Percentiles rank a stretch among this genome's conserved stretches.
These are phyloP conservation scores for Phoenicopterus ruber DNA, from an alignment of 2,113 vertebrate species.

Conservation along the genomic window DNA sequence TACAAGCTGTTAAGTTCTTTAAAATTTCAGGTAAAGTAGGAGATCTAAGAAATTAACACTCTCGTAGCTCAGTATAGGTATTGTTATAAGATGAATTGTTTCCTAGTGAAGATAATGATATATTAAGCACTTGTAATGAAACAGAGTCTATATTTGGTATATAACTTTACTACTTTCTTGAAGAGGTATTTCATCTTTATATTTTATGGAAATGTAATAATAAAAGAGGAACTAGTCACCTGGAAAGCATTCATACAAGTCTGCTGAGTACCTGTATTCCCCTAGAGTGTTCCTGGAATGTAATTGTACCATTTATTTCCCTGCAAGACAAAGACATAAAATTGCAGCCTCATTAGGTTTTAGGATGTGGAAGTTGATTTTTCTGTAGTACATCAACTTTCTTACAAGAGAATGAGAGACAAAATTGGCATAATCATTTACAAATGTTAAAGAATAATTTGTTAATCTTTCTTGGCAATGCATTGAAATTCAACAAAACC, in stretches of 20 bases:
- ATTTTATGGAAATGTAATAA: not conserved
- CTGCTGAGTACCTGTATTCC: not conserved
- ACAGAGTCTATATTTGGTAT: not conserved
- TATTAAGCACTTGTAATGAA: not conserved
- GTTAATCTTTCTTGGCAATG: not conserved
- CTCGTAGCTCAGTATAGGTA: not conserved
- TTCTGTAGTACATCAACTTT: not conserved
- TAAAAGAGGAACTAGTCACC: not conserved
- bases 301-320: constrained; percentile 20
- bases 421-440: not conserved
- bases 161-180: not conserved
- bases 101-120: not conserved
- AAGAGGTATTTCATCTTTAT: not conserved
- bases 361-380: not conserved
- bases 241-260: not conserved
- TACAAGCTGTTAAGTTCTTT: not conserved
- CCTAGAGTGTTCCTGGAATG: not conserved
- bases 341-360: constrained; percentile 20
- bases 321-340: not conserved
- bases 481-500: not conserved
- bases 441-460: not conserved
- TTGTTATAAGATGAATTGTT: not conserved
- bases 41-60: not conserved
- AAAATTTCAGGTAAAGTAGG: not conserved
- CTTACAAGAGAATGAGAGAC: not conserved